Percentiles rank a stretch among this genome's conserved stretches.
phyloP scores from a whole-genome alignment of 2,888 invertebrate species.

The Spisula subtruncata region DNA sequence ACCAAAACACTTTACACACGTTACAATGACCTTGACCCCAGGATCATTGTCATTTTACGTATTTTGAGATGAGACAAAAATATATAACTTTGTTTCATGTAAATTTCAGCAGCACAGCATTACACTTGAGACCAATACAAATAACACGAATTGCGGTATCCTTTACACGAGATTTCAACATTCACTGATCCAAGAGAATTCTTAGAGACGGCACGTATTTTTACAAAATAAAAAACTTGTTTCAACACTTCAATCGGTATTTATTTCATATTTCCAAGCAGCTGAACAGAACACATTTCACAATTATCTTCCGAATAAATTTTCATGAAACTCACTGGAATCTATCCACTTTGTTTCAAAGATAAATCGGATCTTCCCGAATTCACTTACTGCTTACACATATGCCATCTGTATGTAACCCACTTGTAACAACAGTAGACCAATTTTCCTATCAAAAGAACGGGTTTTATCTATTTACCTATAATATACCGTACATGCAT shows the following conservation, averaged over 20 bases:
- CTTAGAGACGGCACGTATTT: not conserved
- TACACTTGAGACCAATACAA: not conserved
- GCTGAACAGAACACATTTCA: not conserved
- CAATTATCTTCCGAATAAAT: not conserved
- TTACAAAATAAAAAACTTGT: not conserved
- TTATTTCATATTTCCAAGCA: not conserved
- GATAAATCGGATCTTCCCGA: conserved; percentile 19
- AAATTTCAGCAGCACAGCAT: not conserved
- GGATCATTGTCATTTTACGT: not conserved
- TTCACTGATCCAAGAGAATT: not conserved
- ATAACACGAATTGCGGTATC: not conserved
- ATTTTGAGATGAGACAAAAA: not conserved
- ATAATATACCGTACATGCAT: conserved; percentile 27
- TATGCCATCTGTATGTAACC: conserved; percentile 35
- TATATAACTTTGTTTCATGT: not conserved
- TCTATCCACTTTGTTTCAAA: conserved; percentile 25
- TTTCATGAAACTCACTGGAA: not conserved
- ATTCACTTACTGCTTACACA: conserved; percentile 35
- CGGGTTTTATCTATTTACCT: conserved; percentile 45
- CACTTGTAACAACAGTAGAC: conserved; percentile 12
- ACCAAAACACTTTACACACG: not conserved
- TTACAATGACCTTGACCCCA: not conserved
- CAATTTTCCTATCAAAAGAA: conserved; percentile 22
- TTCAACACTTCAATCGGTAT: not conserved
- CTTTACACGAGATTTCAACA: not conserved